phyloP scores from a whole-genome alignment of 2,888 invertebrate species.

The Pemphredon lugubris region DNA sequence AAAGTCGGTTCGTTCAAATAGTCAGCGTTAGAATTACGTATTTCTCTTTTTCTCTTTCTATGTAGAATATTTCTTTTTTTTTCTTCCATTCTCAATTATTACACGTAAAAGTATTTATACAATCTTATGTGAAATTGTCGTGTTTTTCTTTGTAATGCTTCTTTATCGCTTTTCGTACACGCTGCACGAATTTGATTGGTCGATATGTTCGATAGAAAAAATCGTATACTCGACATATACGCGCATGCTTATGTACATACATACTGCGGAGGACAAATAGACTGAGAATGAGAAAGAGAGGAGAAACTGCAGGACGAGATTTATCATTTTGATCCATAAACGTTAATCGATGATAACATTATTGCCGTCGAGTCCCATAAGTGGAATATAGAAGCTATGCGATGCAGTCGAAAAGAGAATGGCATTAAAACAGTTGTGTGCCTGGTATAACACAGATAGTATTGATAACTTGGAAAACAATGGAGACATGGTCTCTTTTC shows the following conservation, averaged over 20 bases:
- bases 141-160: not conserved
- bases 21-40: slow-evolving; percentile 30
- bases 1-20: slow-evolving; percentile 27
- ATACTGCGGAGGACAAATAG: slow-evolving; percentile 28
- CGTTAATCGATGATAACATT: too few relatives aligned
- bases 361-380: too few relatives aligned
- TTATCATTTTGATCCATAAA: slow-evolving; percentile 33
- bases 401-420: too few relatives aligned
- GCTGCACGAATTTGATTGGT: slow-evolving; percentile 19
- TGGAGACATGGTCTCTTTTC: too few relatives aligned
- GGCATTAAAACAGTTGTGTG: too few relatives aligned
- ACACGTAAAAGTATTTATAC: slow-evolving; percentile 42
- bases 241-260: slow-evolving; percentile 11
- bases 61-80: not conserved
- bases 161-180: slow-evolving; percentile 19
- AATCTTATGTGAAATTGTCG: not conserved
- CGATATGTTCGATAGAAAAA: not conserved
- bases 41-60: slow-evolving; percentile 5
- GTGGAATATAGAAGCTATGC: too few relatives aligned
- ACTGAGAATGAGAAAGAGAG: slow-evolving; percentile 39
- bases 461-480: too few relatives aligned
- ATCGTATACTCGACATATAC: not conserved
- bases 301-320: slow-evolving; percentile 30
- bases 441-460: too few relatives aligned
- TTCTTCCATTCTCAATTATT: slow-evolving; percentile 10